Conservation (phyloP, 2,888 invertebrate genomes). For the Nezara viridula region DNA sequence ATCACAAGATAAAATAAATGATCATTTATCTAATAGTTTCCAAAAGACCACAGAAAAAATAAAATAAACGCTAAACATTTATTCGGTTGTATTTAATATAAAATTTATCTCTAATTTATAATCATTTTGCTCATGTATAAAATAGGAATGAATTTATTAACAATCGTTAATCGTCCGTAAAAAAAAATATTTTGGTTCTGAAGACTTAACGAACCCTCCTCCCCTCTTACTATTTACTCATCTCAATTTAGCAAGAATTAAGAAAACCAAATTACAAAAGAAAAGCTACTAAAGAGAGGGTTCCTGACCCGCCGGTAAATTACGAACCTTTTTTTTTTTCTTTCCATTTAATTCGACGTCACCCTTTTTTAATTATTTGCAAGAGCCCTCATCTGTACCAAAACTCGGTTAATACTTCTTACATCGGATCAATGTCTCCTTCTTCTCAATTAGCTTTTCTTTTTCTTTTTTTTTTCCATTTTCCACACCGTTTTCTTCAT, state of each 20-base stretch:
- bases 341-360: slow-evolving; percentile 16
- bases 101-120: too few relatives aligned
- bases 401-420: slow-evolving; percentile 21
- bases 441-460: not conserved
- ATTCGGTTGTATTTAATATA: too few relatives aligned
- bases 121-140: too few relatives aligned
- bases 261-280: slow-evolving; percentile 32
- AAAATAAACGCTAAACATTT: too few relatives aligned
- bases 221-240: not conserved
- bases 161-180: too few relatives aligned
- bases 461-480: not conserved
- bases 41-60: too few relatives aligned
- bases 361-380: slow-evolving; percentile 32
- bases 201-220: not conserved
- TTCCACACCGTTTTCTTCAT: not conserved
- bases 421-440: slow-evolving; percentile 7
- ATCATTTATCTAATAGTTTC: too few relatives aligned
- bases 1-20: too few relatives aligned
- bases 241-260: slow-evolving; percentile 30
- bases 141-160: too few relatives aligned
- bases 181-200: not conserved
- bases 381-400: slow-evolving; percentile 15
- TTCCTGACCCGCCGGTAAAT: slow-evolving; percentile 15
- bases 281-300: slow-evolving; percentile 18
- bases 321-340: not conserved